A percentile compares a stretch with the other conserved stretches of the same genome.
Conservation (phyloP, 2,113 vertebrate genomes). For the Pionites leucogaster region DNA sequence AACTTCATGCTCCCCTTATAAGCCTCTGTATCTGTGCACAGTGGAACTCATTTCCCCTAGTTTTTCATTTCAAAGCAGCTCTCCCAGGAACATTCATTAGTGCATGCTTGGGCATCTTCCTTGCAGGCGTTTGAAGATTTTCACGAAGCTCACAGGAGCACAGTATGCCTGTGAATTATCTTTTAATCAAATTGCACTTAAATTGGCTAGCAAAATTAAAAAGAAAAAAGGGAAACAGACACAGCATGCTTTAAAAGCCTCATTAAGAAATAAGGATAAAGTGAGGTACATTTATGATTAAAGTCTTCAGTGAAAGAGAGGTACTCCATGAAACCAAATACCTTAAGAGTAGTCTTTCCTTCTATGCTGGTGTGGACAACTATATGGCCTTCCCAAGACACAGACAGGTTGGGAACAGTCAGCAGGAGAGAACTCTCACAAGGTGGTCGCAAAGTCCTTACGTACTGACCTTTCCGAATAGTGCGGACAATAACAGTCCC, state of each 20-base stretch:
- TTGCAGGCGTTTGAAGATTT: background rate
- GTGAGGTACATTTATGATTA: background rate
- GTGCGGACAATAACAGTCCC: conserved; percentile 92
- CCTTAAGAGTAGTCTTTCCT: conserved; percentile 92
- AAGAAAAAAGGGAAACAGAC: background rate
- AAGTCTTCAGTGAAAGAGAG: background rate
- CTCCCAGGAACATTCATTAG: background rate
- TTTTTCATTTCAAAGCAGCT: background rate
- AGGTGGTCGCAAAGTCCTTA: conserved; percentile 88
- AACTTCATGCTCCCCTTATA: background rate
- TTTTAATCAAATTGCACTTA: background rate
- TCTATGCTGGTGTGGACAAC: conserved; percentile 90
- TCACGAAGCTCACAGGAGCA: background rate
- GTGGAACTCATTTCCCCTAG: background rate
- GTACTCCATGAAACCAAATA: conserved; percentile 40
- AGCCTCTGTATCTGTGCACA: background rate
- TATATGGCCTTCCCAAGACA: conserved; percentile 94
- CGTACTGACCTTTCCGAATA: conserved; percentile 88
- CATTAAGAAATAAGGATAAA: background rate
- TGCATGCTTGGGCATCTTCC: background rate
- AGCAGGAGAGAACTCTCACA: conserved; percentile 88
- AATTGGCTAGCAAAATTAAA: background rate
- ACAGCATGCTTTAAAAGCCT: background rate
- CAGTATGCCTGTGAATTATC: background rate
- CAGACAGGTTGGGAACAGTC: conserved; percentile 86